Percentiles rank a stretch among this genome's conserved stretches.
Evolutionary conservation across 2,113 vertebrate species (phyloP).

Genomic region (Pelobates fuscus): DNA sequence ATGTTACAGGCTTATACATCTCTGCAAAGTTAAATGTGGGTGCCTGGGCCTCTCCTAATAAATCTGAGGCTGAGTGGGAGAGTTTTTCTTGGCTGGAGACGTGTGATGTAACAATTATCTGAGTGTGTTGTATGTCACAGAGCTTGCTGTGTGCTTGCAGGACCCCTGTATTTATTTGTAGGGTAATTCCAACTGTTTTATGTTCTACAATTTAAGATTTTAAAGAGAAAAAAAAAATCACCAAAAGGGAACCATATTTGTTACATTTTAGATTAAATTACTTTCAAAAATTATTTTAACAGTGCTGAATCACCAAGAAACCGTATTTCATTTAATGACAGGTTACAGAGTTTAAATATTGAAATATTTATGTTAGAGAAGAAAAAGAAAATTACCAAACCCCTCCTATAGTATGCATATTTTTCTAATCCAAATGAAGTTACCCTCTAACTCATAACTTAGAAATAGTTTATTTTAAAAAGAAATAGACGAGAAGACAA

Average conservation of each 20-base stretch:
- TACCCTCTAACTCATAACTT: too few species aligned
- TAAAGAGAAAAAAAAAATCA: neutral
- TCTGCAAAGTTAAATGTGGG: constrained; percentile 46
- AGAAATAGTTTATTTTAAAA: too few species aligned
- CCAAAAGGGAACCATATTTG: neutral
- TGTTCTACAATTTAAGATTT: neutral
- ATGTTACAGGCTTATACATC: constrained; percentile 49
- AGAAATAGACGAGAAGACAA: too few species aligned
- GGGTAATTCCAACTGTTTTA: constrained; percentile 9
- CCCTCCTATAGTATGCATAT: too few species aligned
- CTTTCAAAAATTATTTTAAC: too few species aligned
- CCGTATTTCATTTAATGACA: too few species aligned
- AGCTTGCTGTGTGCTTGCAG: neutral
- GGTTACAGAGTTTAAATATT: too few species aligned
- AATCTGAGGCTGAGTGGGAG: constrained; percentile 42
- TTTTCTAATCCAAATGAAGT: too few species aligned
- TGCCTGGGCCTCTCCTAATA: constrained; percentile 44
- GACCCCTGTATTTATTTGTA: constrained; percentile 24
- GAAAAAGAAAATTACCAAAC: too few species aligned
- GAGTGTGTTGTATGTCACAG: constrained; percentile 41
- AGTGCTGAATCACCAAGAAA: too few species aligned
- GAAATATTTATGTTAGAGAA: too few species aligned
- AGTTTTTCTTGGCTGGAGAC: constrained; percentile 36
- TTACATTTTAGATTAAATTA: neutral
- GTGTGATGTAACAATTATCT: constrained; percentile 47